These are phyloP conservation scores for Dicyrtomina minuta DNA, from an alignment of 2,888 invertebrate species.

Conservation along the genomic window DNA sequence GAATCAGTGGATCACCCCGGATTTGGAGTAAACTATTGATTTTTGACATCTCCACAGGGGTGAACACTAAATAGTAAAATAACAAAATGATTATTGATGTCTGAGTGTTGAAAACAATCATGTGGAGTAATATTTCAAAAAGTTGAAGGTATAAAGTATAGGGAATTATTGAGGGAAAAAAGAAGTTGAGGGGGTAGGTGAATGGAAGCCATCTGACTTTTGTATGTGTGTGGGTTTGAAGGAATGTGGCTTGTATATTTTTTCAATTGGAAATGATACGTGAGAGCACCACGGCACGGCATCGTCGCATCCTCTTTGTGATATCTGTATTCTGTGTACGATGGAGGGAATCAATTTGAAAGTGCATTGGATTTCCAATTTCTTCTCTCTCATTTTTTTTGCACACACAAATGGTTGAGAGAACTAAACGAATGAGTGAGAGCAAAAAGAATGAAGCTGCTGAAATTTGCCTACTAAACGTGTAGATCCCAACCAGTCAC, in stretches of 20 bases:
- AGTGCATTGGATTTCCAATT: constrained; percentile 27
- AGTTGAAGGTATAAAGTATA: background rate
- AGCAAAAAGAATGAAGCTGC: background rate
- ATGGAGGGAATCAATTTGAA: constrained; percentile 24
- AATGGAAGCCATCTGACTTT: background rate
- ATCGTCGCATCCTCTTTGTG: background rate
- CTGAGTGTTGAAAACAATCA: background rate
- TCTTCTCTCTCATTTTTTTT: background rate
- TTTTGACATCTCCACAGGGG: background rate
- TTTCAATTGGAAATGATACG: background rate
- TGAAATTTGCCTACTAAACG: too few relatives aligned
- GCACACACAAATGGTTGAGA: background rate
- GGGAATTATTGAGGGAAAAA: too few relatives aligned
- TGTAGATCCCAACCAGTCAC: too few relatives aligned
- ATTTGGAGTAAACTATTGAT: background rate
- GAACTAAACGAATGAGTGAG: background rate
- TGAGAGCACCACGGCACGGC: background rate
- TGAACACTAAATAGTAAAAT: background rate
- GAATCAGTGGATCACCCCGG: too few relatives aligned
- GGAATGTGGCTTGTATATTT: background rate
- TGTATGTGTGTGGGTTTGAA: background rate
- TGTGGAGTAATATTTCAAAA: constrained; percentile 1
- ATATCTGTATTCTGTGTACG: constrained; percentile 1
- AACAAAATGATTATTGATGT: background rate
- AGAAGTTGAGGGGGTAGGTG: background rate